phyloP scores from a whole-genome alignment of 2,113 vertebrate genomes.

The Hydropotes inermis region DNA sequence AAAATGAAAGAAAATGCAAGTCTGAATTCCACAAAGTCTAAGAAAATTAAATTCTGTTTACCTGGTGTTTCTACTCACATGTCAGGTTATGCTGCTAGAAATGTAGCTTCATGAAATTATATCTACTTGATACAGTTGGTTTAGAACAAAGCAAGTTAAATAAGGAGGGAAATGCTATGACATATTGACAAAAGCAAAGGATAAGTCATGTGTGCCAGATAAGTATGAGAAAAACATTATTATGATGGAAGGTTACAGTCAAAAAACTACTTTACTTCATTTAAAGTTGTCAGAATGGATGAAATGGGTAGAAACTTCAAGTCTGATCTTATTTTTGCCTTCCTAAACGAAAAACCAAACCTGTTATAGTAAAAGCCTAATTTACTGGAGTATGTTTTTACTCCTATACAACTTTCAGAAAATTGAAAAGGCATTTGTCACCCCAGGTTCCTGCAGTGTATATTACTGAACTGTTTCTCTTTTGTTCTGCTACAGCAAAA shows the following conservation, averaged over 20 bases:
- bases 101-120: not conserved
- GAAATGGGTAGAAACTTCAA: conserved; percentile 24
- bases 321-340: conserved; percentile 30
- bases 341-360: conserved; percentile 49
- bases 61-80: conserved; percentile 28
- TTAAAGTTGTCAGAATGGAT: conserved; percentile 48
- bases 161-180: not conserved
- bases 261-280: conserved; percentile 45
- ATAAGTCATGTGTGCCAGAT: not conserved
- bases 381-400: conserved; percentile 38
- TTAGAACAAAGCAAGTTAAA: conserved; percentile 56
- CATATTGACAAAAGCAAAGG: conserved; percentile 10
- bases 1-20: conserved; percentile 51
- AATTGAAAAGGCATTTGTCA: conserved; percentile 41
- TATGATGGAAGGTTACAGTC: not conserved
- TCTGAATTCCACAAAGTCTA: not conserved
- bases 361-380: conserved; percentile 33
- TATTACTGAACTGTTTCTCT: conserved; percentile 39
- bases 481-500: not conserved
- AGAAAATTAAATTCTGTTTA: conserved; percentile 42
- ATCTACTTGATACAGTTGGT: conserved; percentile 5
- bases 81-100: not conserved
- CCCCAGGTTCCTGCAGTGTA: not conserved
- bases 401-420: conserved; percentile 41
- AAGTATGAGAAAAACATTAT: conserved; percentile 13